phyloP scores from a whole-genome alignment of 2,888 invertebrate species.

The Drosophila melanocephala region DNA sequence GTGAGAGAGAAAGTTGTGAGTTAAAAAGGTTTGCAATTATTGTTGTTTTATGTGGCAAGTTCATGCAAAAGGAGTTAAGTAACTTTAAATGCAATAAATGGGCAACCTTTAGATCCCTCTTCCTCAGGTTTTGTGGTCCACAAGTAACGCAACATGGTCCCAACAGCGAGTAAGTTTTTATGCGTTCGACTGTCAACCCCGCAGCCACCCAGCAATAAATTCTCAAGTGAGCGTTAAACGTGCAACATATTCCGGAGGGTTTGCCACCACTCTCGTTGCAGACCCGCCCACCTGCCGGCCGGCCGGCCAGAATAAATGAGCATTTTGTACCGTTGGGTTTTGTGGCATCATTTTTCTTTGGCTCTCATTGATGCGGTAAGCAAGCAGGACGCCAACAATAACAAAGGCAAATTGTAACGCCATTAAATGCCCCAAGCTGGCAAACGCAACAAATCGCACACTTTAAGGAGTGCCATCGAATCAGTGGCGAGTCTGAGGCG shows the following conservation, averaged over 20 bases:
- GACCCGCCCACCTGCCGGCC: background rate
- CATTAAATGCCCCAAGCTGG: constrained; percentile 74
- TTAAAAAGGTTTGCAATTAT: constrained; percentile 48
- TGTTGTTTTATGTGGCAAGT: constrained; percentile 74
- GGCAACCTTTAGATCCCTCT: constrained; percentile 20
- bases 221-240: constrained; percentile 69
- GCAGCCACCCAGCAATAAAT: constrained; percentile 70
- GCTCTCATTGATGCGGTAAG: constrained; percentile 15
- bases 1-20: constrained; percentile 8
- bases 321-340: constrained; percentile 69
- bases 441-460: constrained; percentile 64
- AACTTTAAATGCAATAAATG: constrained; percentile 76
- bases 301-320: constrained; percentile 68
- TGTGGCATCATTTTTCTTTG: constrained; percentile 69
- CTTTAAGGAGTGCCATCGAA: constrained; percentile 50
- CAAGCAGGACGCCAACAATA: constrained; percentile 46
- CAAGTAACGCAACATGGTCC: background rate
- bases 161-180: constrained; percentile 58
- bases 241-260: constrained; percentile 71
- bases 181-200: constrained; percentile 75
- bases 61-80: constrained; percentile 78
- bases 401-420: constrained; percentile 74
- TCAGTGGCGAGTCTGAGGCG: constrained; percentile 9
- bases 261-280: constrained; percentile 21
- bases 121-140: background rate